Evolutionary conservation across 2,888 invertebrate species (phyloP), one percentile per base, ranked within the genome.

Genomic region (Zootermopsis nevadensis): DNA sequence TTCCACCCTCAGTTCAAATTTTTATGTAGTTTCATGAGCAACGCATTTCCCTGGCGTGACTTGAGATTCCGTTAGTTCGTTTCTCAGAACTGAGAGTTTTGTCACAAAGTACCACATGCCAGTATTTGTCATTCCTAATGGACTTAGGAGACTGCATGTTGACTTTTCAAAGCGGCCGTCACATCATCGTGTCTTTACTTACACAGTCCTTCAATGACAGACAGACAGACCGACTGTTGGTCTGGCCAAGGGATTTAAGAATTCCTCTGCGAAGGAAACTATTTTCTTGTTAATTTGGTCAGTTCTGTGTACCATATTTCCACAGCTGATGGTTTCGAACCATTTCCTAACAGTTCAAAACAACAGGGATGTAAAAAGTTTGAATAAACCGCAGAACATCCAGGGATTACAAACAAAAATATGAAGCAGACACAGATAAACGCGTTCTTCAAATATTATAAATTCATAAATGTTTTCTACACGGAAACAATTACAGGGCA

Each of bases 81-180:
- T 42, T 4, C 38, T 6, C 10, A 15, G 1, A 8, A 8, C 4
- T 42, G 8, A 42, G 10, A 48, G 48, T 48, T 48, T 19, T 42
- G 48, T 48, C n/a, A 60, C 60, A 60, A 60, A 60, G 8, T 27
- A 6, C 7, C 60, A 60, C 27, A 60, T 60, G 60, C 27, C 8
- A 27, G 79, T 79, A 79, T 79, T 79, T 79, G 79, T 79, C 35
- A 60, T 31, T 66, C 35, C 79, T 79, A 79, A 79, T 79, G 79
- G 79, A 79, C 79, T 79, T n/a, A 79, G 35, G 35, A 66, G 35
- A 19, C 35, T 77, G n/a, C 60, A 35, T 79, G 55, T 79, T 79
- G 79, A 79, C 79, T 79, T 79, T 66, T 79, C 24, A 79, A 79
- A 79, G 38, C 35, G 12, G 10, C 38, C 35, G 74, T 35, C 33